Base-by-base conservation (phyloP, 2,113 vertebrate species). In the Periophthalmodon schlosseri region DNA sequence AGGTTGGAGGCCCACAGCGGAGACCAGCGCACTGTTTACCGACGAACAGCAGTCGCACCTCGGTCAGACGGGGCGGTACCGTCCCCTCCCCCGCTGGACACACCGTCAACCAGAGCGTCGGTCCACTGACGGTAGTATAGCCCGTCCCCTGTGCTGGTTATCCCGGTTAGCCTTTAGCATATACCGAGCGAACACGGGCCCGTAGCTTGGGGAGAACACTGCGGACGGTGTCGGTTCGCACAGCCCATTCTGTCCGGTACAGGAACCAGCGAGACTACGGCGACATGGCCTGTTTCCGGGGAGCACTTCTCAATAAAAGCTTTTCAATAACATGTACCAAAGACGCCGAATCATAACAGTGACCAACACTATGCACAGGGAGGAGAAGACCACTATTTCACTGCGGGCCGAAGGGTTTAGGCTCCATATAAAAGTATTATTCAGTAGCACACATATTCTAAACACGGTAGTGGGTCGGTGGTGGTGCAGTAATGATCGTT, bases 21-120 rank as follows among this genome's bases (percentile, higher is more conserved):
- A 76, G 58, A 80, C 69, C 77, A 76, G 1, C 70, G 69, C 68
- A 77, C 58, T 78, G 24, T 81, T 79, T 68, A 14, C 75, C 10
- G 52, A 68, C 82, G 74, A 58, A 44, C 6, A n/a, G 23, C 81
- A 68, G 86, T 76, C 84, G 81, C 75, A 76, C 18, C 73, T 74
- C 73, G 69, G 74, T 63, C 49, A 79, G 66, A 56, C 84, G 73
- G 78, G 63, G 63, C 63, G 63, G 63, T 39, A 65, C 33, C 63
- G 63, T 65, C 82, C 87, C 88, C 87, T 83, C 87, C 85, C 87
- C 87, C 86, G 79, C 75, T 46, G 61, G 20, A 70, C 66, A 69
- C 60, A 47, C 79, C 36, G 60, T 83, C 88, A 83, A 83, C 85
- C 86, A 80, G 89, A 91, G 86, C 82, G 74, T 77, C 71, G 65